A percentile compares a stretch with the other conserved stretches of the same genome.
phyloP scores from a whole-genome alignment of 2,888 invertebrate genomes.

The Ophion obscuratus region DNA sequence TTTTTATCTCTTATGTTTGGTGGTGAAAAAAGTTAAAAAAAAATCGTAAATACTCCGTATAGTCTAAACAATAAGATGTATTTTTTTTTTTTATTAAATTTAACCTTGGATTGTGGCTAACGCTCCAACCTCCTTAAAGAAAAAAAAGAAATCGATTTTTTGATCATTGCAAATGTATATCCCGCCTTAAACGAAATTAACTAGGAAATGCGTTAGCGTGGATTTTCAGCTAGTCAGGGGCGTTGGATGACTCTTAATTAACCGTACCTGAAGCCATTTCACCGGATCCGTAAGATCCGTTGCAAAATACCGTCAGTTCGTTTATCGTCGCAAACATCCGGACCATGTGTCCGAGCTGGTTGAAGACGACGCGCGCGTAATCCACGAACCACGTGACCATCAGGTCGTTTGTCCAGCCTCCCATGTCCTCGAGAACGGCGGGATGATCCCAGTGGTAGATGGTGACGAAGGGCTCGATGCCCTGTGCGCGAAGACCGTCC shows the following conservation, averaged over 20 bases:
- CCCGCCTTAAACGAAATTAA: no score
- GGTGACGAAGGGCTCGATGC: conserved; percentile 87
- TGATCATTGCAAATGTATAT: no score
- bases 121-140: no score
- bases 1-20: no score
- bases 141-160: no score
- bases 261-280: conserved; percentile 85
- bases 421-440: conserved; percentile 86
- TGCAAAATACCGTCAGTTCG: conserved; percentile 86
- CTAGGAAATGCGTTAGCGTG: no score
- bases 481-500: conserved; percentile 85
- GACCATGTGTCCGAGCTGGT: conserved; percentile 85
- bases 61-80: no score
- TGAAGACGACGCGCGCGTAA: conserved; percentile 86
- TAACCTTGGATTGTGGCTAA: no score
- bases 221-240: no score
- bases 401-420: conserved; percentile 88
- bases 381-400: conserved; percentile 87
- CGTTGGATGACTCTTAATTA: neutral
- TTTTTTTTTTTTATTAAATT: no score
- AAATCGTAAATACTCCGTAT: no score
- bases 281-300: conserved; percentile 85
- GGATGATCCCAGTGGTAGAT: conserved; percentile 90
- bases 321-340: conserved; percentile 89
- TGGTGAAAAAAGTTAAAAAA: no score